Percentiles rank a stretch among this genome's conserved stretches.
Evolutionary conservation across 2,888 invertebrate genomes (phyloP).

Genomic region (Zygogramma bicolorata): DNA sequence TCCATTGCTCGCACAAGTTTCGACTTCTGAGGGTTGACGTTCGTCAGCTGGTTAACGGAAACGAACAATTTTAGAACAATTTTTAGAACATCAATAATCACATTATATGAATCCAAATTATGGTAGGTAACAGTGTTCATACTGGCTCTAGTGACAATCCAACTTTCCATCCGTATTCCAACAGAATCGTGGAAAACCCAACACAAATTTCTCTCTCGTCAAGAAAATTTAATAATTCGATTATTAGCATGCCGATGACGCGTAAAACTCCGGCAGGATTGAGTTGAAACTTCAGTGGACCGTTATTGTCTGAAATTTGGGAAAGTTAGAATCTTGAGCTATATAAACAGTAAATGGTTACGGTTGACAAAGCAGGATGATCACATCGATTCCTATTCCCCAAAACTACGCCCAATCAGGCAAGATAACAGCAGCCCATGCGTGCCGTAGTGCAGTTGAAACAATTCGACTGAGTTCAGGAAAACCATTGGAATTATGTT

Average conservation of each 20-base stretch:
- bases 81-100: too few species aligned
- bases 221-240: not conserved
- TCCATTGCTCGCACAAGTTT: too few species aligned
- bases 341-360: not conserved
- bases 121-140: too few species aligned
- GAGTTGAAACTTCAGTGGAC: not conserved
- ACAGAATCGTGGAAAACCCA: not conserved
- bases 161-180: too few species aligned
- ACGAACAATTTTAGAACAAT: too few species aligned
- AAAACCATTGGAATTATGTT: slow-evolving; percentile 1
- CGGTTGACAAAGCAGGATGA: not conserved
- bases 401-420: not conserved
- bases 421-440: not conserved
- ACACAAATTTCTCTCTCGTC: not conserved
- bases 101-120: too few species aligned
- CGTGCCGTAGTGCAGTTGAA: slow-evolving; percentile 1
- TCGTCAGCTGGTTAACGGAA: too few species aligned
- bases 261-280: not conserved
- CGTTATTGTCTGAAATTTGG: not conserved
- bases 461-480: too few species aligned
- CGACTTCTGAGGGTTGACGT: too few species aligned
- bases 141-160: too few species aligned
- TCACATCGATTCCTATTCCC: not conserved
- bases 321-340: not conserved
- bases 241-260: not conserved